Conservation (phyloP, 2,797 vertebrate species). For the Cuculus canorus region DNA sequence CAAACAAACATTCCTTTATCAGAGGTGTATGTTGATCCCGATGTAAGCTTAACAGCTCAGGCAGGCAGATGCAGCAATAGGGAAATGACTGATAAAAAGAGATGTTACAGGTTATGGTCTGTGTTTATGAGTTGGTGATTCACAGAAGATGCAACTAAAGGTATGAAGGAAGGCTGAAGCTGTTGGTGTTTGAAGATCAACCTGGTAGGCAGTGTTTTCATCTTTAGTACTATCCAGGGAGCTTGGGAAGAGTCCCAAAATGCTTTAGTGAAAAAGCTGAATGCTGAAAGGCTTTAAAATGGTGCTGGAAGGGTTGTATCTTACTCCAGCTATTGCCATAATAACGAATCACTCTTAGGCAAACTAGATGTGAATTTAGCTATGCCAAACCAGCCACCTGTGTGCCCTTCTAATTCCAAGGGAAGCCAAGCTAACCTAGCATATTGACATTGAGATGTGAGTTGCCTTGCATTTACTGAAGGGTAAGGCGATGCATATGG, state of each 20-base stretch:
- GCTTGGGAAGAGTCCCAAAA: neutral
- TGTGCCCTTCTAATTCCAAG: neutral
- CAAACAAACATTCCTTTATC: conserved; percentile 61
- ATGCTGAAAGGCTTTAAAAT: neutral
- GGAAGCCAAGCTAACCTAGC: neutral
- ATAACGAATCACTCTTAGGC: neutral
- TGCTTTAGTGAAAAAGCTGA: neutral
- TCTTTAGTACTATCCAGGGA: neutral
- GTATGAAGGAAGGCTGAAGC: neutral
- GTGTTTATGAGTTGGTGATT: neutral
- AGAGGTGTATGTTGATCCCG: neutral
- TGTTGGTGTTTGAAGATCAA: neutral
- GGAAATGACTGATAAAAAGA: conserved; percentile 35
- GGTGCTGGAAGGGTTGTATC: neutral
- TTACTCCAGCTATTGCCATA: neutral
- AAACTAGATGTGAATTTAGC: neutral
- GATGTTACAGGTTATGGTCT: neutral
- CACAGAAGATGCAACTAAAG: neutral
- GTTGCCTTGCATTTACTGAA: neutral
- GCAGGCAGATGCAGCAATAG: conserved; percentile 16
- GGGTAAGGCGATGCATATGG: neutral
- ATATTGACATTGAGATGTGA: neutral
- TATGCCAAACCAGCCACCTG: neutral
- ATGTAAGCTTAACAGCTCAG: neutral
- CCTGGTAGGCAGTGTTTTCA: neutral